Evolutionary conservation across 2,797 vertebrate species (phyloP).

Genomic region (Dermochelys coriacea): DNA sequence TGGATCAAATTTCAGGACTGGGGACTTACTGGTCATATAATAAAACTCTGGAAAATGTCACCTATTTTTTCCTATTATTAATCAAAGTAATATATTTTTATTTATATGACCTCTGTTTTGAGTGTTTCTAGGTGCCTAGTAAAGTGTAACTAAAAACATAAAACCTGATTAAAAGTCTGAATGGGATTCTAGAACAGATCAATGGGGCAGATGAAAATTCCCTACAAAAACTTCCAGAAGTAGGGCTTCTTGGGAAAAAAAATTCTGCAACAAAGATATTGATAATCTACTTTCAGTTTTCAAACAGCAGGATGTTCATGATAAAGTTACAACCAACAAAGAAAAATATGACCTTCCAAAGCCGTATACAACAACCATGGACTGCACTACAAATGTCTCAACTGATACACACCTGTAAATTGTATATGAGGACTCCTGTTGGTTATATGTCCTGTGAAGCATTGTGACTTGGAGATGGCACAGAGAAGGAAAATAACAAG

Average conservation of each 20-base stretch:
- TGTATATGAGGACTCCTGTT: neutral
- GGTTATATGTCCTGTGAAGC: too few relatives aligned
- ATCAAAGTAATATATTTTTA: too few relatives aligned
- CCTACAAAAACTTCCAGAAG: neutral
- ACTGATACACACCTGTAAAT: fast-evolving
- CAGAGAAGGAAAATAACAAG: neutral
- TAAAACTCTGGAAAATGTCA: too few relatives aligned
- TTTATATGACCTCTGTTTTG: too few relatives aligned
- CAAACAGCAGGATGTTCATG: neutral
- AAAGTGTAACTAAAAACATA: neutral
- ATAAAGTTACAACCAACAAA: neutral
- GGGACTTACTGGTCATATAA: too few relatives aligned
- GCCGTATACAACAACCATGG: neutral
- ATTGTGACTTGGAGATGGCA: neutral
- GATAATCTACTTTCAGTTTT: neutral
- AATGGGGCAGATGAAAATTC: neutral
- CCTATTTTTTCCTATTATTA: too few relatives aligned
- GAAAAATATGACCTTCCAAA: neutral
- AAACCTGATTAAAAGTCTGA: neutral
- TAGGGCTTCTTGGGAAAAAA: neutral
- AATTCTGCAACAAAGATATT: neutral
- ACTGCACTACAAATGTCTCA: neutral
- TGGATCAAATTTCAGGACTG: too few relatives aligned
- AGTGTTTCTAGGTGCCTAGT: neutral
- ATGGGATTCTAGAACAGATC: neutral